Conservation (phyloP, 2,113 vertebrate genomes). For the Bubo blakistoni region DNA sequence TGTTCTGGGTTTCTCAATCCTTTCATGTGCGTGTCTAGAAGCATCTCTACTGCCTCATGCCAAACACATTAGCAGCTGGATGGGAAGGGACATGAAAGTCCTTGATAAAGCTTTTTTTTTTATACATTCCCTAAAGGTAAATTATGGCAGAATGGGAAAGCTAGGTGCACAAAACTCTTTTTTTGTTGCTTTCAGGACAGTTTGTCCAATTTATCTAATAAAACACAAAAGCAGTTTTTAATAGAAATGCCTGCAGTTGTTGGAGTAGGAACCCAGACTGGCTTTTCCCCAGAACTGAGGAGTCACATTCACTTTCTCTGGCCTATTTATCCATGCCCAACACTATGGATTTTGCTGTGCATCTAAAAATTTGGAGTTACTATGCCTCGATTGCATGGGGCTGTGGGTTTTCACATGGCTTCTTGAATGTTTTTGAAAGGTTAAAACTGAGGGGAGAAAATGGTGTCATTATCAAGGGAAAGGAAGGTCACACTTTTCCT, state of each 20-base stretch:
- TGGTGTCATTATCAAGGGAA: neutral
- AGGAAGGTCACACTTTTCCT: conserved; percentile 38
- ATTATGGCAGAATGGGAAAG: accelerated
- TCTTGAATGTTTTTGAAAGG: neutral
- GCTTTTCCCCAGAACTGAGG: neutral
- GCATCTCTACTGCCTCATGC: neutral
- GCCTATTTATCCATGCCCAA: neutral
- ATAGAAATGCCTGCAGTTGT: neutral
- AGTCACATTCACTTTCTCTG: accelerated
- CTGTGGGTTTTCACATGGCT: neutral
- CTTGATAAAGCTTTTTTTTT: neutral
- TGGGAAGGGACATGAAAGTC: neutral
- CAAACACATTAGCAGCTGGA: neutral
- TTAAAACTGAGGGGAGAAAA: conserved; percentile 16
- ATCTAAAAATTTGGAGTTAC: neutral
- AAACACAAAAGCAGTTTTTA: neutral
- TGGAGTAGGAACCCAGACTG: neutral
- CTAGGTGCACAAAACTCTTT: neutral
- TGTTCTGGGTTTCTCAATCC: neutral
- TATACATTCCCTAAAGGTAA: neutral
- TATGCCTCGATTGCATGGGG: neutral
- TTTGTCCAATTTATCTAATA: neutral
- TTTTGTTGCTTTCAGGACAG: neutral
- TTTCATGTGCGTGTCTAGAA: neutral
- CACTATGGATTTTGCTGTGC: neutral